Evolutionary conservation across 2,888 invertebrate genomes (phyloP), one percentile per base, ranked within the genome.

Genomic region (Tanytarsus gracilentus): DNA sequence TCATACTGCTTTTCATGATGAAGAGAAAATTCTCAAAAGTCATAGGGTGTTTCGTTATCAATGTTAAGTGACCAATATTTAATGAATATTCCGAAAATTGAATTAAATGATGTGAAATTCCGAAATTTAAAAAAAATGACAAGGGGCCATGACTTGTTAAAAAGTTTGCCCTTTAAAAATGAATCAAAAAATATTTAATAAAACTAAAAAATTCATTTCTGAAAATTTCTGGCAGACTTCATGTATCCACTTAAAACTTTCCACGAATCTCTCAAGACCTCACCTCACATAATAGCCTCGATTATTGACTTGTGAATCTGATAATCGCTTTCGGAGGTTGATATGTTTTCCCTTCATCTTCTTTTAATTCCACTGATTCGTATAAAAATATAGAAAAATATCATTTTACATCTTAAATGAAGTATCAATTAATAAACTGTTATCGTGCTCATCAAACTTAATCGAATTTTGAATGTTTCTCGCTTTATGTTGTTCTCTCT

Each of bases 381-480:
- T 8, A 30, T 8, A 30, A 30, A 30, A 8, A 30, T 44, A 5
- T 44, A 14, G 16, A 36, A 53, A 53, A 53, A 53, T 53, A 53
- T 53, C 53, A 53, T 53, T 53, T 44, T 36, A 36, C 21, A 21
- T 23, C 18, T 23, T 14, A 53, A 33, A 18, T 53, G 36, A 53
- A 53, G 53, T 53, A 53, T 53, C 53, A 53, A 53, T 53, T 53
- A 53, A 53, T 53, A 36, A 53, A 53, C 36, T 53, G 53, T 53
- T 53, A 53, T 53, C 53, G 53, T 36, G 21, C 33, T 25, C 53
- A 53, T 53, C 53, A 53, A 33, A 53, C 23, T 53, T 53, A 53
- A 53, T 53, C 53, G 53, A 53, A 53, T 53, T 53, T 53, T 53
- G 53, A 53, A 53, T 53, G 53, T 53, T 53, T 53, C 53, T 18